phyloP scores from a whole-genome alignment of 2,113 vertebrate genomes.

The Rhynchomys soricoides region DNA sequence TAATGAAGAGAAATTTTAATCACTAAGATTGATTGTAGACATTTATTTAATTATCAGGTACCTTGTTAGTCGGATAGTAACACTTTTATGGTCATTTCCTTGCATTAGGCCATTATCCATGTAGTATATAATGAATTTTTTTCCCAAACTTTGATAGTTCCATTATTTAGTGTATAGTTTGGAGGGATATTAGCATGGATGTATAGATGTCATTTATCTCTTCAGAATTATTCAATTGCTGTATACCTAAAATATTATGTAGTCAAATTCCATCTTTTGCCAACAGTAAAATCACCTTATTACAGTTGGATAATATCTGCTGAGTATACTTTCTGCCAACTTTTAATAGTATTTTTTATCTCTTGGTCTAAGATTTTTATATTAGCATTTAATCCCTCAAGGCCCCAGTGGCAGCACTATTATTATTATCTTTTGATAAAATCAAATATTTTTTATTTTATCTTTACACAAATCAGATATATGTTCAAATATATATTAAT shows the following conservation, averaged over 20 bases:
- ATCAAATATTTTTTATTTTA: neutral
- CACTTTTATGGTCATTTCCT: neutral
- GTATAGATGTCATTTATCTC: neutral
- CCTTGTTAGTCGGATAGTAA: neutral
- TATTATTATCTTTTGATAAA: neutral
- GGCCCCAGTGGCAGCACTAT: neutral
- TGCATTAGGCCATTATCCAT: neutral
- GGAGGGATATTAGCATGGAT: neutral
- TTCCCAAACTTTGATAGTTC: neutral
- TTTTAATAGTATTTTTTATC: neutral
- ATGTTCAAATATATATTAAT: neutral
- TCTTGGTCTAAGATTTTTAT: neutral
- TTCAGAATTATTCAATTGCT: neutral
- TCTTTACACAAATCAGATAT: neutral
- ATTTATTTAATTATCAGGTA: neutral
- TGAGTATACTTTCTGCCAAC: neutral
- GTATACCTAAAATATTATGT: neutral
- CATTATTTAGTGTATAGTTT: neutral
- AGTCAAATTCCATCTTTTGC: neutral
- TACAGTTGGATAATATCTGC: neutral
- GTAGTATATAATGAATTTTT: neutral
- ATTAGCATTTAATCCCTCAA: neutral
- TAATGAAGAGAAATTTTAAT: neutral
- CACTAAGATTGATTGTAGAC: neutral
- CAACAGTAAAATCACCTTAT: neutral